phyloP scores from a whole-genome alignment of 2,113 vertebrate genomes.

The Oreochromis niloticus region DNA sequence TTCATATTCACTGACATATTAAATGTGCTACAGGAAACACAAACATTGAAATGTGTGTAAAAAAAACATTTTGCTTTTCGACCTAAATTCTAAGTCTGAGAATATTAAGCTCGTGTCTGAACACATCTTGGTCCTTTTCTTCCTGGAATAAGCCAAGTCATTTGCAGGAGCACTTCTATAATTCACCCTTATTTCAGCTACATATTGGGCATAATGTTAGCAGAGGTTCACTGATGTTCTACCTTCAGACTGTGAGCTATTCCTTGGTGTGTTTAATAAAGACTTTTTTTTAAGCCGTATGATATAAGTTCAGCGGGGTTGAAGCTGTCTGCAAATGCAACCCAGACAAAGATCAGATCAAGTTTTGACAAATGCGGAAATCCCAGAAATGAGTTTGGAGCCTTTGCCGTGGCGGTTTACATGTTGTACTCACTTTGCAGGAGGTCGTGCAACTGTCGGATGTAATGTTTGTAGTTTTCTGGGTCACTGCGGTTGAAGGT shows the following conservation, averaged over 20 bases:
- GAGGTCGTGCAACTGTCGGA: constrained; percentile 74
- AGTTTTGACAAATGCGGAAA: background rate
- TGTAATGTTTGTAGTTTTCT: constrained; percentile 69
- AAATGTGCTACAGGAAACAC: no score
- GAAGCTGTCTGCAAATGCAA: background rate
- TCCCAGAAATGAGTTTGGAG: background rate
- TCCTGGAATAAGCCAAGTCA: background rate
- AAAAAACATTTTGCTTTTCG: no score
- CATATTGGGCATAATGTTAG: background rate
- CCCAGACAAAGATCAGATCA: background rate
- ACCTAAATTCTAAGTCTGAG: no score
- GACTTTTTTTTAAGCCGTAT: background rate
- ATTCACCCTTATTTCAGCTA: background rate
- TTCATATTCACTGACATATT: no score
- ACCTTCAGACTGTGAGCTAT: background rate
- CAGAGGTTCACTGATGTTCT: background rate
- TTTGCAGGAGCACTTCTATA: background rate
- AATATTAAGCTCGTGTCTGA: background rate
- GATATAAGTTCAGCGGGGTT: background rate
- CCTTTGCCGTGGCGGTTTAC: background rate
- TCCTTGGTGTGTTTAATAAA: background rate
- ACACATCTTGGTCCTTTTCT: background rate
- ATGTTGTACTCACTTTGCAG: constrained; percentile 78
- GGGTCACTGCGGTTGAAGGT: constrained; percentile 70
- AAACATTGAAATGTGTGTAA: no score